Conservation (phyloP, 2,797 vertebrate genomes). For the Austrolebias charrua region DNA sequence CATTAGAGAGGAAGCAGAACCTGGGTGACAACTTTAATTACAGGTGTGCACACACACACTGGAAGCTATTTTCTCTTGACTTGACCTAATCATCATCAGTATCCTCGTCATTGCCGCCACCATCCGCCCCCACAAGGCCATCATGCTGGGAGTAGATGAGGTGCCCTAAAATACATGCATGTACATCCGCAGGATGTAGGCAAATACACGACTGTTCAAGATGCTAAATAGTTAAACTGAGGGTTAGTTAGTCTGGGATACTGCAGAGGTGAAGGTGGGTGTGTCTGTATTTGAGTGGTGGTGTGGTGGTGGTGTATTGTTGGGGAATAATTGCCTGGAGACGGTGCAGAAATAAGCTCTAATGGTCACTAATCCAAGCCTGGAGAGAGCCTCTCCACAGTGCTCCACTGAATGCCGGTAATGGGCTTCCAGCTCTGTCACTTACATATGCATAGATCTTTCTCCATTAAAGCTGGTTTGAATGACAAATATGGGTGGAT, state of each 20-base stretch:
- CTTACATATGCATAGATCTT: slow-evolving; percentile 86
- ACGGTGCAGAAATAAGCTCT: slow-evolving; percentile 79
- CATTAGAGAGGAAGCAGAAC: slow-evolving; percentile 59
- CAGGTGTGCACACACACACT: slow-evolving; percentile 58
- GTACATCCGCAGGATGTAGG: slow-evolving; percentile 36
- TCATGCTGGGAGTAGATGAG: slow-evolving; percentile 47
- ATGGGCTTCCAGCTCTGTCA: slow-evolving; percentile 83
- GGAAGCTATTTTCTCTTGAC: slow-evolving; percentile 57
- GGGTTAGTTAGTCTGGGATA: slow-evolving; percentile 35
- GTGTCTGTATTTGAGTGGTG: slow-evolving; percentile 2
- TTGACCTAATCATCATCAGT: slow-evolving; percentile 62
- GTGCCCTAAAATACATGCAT: slow-evolving; percentile 37
- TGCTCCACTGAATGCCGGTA: slow-evolving; percentile 84
- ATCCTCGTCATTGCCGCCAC: slow-evolving; percentile 42
- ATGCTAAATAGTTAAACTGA: slow-evolving; percentile 65
- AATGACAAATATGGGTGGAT: slow-evolving; percentile 88
- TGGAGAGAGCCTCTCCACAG: slow-evolving; percentile 82
- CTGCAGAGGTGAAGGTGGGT: slow-evolving; percentile 30
- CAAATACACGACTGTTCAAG: slow-evolving; percentile 33
- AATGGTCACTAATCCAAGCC: slow-evolving; percentile 85
- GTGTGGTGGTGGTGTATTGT: slow-evolving; percentile 34
- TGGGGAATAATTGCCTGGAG: slow-evolving; percentile 78
- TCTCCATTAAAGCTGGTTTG: slow-evolving; percentile 85
- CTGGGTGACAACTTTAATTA: slow-evolving; percentile 70
- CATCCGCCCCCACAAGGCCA: slow-evolving; percentile 34